phyloP scores from a whole-genome alignment of 2,888 invertebrate species.

The Xanthorhoe spadicearia region DNA sequence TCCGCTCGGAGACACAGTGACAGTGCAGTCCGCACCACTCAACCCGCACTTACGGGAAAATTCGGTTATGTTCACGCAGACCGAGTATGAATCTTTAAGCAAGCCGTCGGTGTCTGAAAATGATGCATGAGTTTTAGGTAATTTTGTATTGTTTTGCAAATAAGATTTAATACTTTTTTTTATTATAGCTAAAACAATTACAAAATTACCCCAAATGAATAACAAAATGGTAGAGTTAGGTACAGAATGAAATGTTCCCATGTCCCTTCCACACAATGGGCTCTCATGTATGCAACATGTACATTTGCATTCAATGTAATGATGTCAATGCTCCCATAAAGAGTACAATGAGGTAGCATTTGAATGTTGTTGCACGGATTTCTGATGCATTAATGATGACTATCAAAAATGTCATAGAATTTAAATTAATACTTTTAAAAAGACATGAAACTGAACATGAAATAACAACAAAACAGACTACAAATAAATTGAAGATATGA shows the following conservation, averaged over 20 bases:
- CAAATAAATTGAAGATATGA: slow-evolving; percentile 4
- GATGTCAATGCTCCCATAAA: slow-evolving; percentile 51
- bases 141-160: slow-evolving; percentile 26
- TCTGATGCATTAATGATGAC: neutral
- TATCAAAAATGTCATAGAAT: neutral
- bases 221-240: slow-evolving; percentile 13
- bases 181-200: too few species aligned
- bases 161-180: too few species aligned
- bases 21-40: slow-evolving; percentile 83
- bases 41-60: slow-evolving; percentile 87
- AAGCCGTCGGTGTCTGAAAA: slow-evolving; percentile 78
- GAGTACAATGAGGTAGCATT: slow-evolving; percentile 20
- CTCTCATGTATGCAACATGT: slow-evolving; percentile 17
- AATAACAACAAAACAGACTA: slow-evolving; percentile 13
- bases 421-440: neutral
- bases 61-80: slow-evolving; percentile 86
- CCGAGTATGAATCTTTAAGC: slow-evolving; percentile 80
- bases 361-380: slow-evolving; percentile 1
- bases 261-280: slow-evolving; percentile 31
- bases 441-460: slow-evolving; percentile 10
- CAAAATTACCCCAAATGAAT: slow-evolving; percentile 30
- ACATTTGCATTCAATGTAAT: slow-evolving; percentile 73
- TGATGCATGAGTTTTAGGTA: slow-evolving; percentile 46
- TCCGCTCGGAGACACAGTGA: slow-evolving; percentile 82
- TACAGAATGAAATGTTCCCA: slow-evolving; percentile 24